A percentile compares a stretch with the other conserved stretches of the same genome.
These are phyloP conservation scores for Subacronicta megacephala DNA, from an alignment of 2,888 invertebrate genomes.

Conservation along the genomic window DNA sequence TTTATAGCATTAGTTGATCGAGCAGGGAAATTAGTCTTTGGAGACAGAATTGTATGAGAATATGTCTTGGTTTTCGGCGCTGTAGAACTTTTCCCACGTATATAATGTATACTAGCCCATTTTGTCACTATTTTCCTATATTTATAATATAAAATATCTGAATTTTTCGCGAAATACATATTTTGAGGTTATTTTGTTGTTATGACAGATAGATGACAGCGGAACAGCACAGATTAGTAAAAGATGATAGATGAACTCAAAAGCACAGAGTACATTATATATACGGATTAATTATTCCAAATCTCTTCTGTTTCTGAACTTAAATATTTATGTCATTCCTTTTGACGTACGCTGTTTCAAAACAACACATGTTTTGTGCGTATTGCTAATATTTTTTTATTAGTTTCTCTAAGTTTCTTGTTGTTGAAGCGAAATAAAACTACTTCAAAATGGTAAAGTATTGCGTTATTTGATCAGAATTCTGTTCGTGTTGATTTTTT, in stretches of 20 bases:
- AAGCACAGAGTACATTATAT: no score
- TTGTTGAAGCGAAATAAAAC: conserved; percentile 12
- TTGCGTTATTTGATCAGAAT: not conserved
- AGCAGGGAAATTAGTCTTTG: conserved; percentile 81
- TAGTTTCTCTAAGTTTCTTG: conserved; percentile 24
- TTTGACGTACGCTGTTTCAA: conserved; percentile 63
- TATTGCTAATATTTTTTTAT: conserved; percentile 37
- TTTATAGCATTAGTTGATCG: conserved; percentile 72
- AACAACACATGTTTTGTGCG: conserved; percentile 79
- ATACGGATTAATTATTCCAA: not conserved
- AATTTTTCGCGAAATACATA: conserved; percentile 71
- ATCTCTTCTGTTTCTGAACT: not conserved
- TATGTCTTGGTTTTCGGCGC: conserved; percentile 80
- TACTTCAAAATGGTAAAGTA: conserved; percentile 68
- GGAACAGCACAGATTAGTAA: no score
- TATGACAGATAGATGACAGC: no score
- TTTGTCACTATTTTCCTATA: conserved; percentile 67
- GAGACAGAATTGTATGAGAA: conserved; percentile 82
- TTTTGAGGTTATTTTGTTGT: conserved; percentile 70
- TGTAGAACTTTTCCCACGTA: conserved; percentile 72
- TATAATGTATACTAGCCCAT: conserved; percentile 65
- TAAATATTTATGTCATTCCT: conserved; percentile 1
- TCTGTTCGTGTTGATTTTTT: not conserved
- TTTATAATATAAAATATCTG: conserved; percentile 62
- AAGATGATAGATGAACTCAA: no score